Evolutionary conservation across 2,888 invertebrate genomes (phyloP).

Genomic region (Drosophila siamana): DNA sequence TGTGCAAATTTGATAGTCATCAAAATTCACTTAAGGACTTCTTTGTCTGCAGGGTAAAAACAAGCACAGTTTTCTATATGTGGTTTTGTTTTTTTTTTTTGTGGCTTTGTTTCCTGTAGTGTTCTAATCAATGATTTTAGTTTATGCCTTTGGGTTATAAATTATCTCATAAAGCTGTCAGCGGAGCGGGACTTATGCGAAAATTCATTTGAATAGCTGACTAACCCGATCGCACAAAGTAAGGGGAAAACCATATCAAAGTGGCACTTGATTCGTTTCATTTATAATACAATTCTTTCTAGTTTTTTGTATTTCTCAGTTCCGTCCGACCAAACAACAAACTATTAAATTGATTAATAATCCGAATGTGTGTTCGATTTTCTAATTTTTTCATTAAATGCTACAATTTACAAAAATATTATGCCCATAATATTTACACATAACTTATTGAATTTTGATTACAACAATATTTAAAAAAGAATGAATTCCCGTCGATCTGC

Average conservation of each 20-base stretch:
- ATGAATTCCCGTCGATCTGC: not conserved
- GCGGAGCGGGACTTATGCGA: slow-evolving; percentile 34
- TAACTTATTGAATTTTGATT: slow-evolving; percentile 67
- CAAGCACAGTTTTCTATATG: slow-evolving; percentile 8
- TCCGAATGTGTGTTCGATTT: slow-evolving; percentile 3
- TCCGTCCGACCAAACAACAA: slow-evolving; percentile 2
- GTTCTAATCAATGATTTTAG: slow-evolving; percentile 35
- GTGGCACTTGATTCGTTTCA: slow-evolving; percentile 17
- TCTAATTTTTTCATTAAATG: slow-evolving; percentile 25
- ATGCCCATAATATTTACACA: slow-evolving; percentile 35
- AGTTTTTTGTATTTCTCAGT: not conserved
- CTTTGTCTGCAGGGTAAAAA: not conserved
- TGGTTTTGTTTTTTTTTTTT: not conserved
- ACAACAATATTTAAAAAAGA: slow-evolving; percentile 52
- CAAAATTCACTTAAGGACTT: not conserved
- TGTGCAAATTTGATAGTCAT: too few species aligned
- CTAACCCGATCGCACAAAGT: slow-evolving; percentile 30
- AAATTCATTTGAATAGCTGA: slow-evolving; percentile 60
- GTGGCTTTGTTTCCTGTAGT: slow-evolving; percentile 9
- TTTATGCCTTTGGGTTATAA: slow-evolving; percentile 39
- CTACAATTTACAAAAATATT: slow-evolving; percentile 24
- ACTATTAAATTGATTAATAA: slow-evolving; percentile 25
- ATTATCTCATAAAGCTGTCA: slow-evolving; percentile 64
- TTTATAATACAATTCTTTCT: slow-evolving; percentile 10
- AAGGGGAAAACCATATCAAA: slow-evolving; percentile 47